Conservation (phyloP, 2,888 invertebrate genomes). For the Podabrus alpinus region DNA sequence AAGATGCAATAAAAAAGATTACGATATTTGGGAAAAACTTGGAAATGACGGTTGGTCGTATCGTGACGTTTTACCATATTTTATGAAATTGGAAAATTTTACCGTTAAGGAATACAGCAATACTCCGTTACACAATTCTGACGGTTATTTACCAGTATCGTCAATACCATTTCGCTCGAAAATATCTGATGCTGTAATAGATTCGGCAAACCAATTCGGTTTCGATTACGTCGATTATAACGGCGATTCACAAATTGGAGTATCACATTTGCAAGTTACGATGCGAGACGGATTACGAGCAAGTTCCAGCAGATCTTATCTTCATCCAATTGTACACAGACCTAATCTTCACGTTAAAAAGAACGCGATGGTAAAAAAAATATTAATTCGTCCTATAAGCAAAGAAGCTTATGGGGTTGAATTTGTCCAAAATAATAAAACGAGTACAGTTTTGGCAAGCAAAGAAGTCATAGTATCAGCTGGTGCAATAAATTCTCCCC, state of each 20-base stretch:
- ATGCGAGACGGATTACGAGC: constrained; percentile 57
- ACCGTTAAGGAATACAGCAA: constrained; percentile 73
- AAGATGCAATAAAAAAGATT: constrained; percentile 84
- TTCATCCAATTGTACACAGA: constrained; percentile 55
- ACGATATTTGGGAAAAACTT: constrained; percentile 80
- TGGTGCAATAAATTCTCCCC: constrained; percentile 74
- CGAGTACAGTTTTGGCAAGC: constrained; percentile 52
- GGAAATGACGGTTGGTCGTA: constrained; percentile 75
- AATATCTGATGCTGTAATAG: constrained; percentile 66
- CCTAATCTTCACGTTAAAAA: constrained; percentile 61
- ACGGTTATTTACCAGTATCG: constrained; percentile 61
- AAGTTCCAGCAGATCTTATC: constrained; percentile 59
- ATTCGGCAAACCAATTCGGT: constrained; percentile 67
- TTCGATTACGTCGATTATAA: constrained; percentile 71
- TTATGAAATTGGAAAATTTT: constrained; percentile 83
- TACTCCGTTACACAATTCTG: constrained; percentile 56
- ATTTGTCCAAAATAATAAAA: constrained; percentile 48
- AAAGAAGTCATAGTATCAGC: constrained; percentile 66
- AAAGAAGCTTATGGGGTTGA: constrained; percentile 56
- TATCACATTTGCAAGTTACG: constrained; percentile 59
- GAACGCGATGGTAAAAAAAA: constrained; percentile 56
- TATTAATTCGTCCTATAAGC: constrained; percentile 53
- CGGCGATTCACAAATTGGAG: constrained; percentile 61
- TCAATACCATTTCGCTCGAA: constrained; percentile 63
- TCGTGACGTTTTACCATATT: constrained; percentile 79